Percentiles rank a stretch among this genome's conserved stretches.
These are phyloP conservation scores for Pseudorhombus dupliciocellatus DNA, from an alignment of 2,113 vertebrate species.

Conservation along the genomic window DNA sequence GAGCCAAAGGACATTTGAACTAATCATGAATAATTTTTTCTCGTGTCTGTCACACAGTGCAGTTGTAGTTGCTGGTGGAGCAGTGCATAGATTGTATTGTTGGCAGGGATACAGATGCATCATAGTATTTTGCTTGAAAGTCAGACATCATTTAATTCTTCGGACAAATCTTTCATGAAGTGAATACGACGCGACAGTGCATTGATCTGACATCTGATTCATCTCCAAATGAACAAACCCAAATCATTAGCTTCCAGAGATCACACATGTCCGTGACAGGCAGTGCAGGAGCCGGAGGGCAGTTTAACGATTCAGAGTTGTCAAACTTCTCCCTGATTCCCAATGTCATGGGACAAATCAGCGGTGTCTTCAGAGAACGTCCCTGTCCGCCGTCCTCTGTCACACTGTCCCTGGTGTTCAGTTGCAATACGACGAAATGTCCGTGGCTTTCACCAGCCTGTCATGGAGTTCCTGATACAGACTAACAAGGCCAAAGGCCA, in stretches of 20 bases:
- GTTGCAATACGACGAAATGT: constrained; percentile 14
- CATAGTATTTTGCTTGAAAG: background rate
- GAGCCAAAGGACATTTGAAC: constrained; percentile 23
- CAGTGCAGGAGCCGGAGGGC: no score
- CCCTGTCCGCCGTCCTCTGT: background rate
- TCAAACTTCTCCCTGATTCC: background rate
- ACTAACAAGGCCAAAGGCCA: constrained; percentile 55
- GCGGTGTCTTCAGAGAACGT: background rate
- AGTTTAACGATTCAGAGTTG: background rate
- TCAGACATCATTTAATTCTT: background rate
- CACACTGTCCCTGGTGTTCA: background rate
- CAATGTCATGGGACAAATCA: background rate
- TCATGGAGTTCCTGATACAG: constrained; percentile 41
- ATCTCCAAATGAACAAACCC: background rate
- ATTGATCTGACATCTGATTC: background rate
- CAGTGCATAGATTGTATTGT: background rate
- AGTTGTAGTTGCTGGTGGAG: background rate
- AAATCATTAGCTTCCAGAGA: background rate
- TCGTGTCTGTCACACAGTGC: constrained; percentile 9
- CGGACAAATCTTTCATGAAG: background rate
- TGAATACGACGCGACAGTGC: background rate
- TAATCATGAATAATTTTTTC: constrained; percentile 22
- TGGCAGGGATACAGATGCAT: background rate
- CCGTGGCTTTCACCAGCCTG: constrained; percentile 34
- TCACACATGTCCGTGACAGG: background rate